Evolutionary conservation across 2,888 invertebrate genomes (phyloP), one percentile per base, ranked within the genome.

Genomic region (Thalpophila matura): DNA sequence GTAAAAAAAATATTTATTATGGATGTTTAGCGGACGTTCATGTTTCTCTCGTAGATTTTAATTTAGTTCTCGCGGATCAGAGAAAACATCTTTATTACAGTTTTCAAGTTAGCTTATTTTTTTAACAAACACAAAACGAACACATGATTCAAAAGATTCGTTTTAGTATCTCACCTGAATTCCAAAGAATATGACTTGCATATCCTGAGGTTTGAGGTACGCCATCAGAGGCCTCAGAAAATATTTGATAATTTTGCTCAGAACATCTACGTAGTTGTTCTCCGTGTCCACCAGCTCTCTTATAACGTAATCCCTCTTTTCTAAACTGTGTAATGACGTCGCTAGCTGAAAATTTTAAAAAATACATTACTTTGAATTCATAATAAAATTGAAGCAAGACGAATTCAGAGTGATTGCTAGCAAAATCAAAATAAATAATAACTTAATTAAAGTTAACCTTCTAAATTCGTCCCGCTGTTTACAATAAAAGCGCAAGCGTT

Each of bases 271-370:
- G 89, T 99, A 99, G 91, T 99, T 99, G 83, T 97, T 97, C 92
- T 99, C 99, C 0, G 99, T 99, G 89, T 99, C 99, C 35, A 99
- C 96, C 56, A 99, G 95, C 90, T 99, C 99, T 73, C 97, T 96
- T 84, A 98, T 98, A 45, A 98, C 98, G 88, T 98, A 98, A 90
- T 99, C 99, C 63, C 99, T 96, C 90, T 99, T 99, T 90, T 98
- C 99, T 77, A 96, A 91, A 80, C 96, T 96, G 79, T 96, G 96
- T 75, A 95, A 95, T 61, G 95, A 93, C 63, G 94, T 91, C 65
- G 95, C 94, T 82, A 95, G 87, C 95, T 95, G 89, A 38, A 89
- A 89, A 54, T 60, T 29, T 63, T 31, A 46, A 58, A 26, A 42
- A 18, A n/a, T 37, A 18, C 27, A 55, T 22, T 40, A 47, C 42